Evolutionary conservation across 1,140 invertebrate species (phyloP).

Genomic region (Euwallacea fornicatus): DNA sequence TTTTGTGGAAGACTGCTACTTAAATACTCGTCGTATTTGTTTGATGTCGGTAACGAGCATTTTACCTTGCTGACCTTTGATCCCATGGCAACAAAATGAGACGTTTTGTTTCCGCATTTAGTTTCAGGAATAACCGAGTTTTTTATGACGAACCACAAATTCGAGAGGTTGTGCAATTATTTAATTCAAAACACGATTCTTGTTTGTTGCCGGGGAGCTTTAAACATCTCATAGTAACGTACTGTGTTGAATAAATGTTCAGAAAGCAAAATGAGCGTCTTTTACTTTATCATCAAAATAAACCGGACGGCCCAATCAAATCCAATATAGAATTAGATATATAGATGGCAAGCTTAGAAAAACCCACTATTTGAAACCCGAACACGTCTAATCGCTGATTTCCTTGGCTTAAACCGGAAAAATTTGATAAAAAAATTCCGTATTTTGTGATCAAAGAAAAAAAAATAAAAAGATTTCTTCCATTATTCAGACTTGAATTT

Average conservation of each 20-base stretch:
- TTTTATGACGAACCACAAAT: neutral
- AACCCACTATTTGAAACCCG: too few species aligned
- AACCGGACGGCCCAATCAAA: too few species aligned
- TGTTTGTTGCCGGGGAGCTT: neutral
- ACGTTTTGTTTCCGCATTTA: neutral
- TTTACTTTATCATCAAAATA: too few species aligned
- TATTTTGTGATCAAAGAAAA: too few species aligned
- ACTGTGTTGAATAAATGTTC: conserved; percentile 5
- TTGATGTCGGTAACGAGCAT: conserved; percentile 2
- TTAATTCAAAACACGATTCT: neutral
- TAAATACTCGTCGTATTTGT: neutral
- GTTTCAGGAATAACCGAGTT: neutral
- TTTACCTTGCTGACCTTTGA: conserved; percentile 8
- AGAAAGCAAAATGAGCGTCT: neutral
- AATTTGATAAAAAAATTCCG: too few species aligned
- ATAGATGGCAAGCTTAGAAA: too few species aligned
- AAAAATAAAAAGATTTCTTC: too few species aligned
- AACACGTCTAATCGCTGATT: too few species aligned
- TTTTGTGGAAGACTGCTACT: neutral
- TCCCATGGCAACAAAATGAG: neutral
- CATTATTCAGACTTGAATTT: too few species aligned
- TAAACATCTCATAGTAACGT: neutral
- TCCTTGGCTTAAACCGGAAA: too few species aligned
- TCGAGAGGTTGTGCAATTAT: too few species aligned
- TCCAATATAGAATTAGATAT: too few species aligned